A percentile compares a stretch with the other conserved stretches of the same genome.
Conservation (phyloP, 1,140 invertebrate genomes). For the Drosophila ficusphila region DNA sequence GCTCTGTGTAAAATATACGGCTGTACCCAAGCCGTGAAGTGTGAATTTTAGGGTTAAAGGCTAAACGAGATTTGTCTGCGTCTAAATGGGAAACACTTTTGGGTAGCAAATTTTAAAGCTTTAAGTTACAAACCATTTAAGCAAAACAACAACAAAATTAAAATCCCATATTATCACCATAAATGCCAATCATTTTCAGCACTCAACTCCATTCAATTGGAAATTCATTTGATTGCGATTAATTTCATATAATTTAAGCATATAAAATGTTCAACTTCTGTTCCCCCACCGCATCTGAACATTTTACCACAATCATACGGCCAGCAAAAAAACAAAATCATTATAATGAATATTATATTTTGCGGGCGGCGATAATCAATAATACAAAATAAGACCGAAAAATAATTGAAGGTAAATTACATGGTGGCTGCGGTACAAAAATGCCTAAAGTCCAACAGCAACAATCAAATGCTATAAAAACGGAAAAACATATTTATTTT, state of each 20-base stretch:
- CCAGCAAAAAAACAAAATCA: slow-evolving; percentile 6
- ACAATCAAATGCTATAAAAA: slow-evolving; percentile 23
- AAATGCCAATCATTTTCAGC: slow-evolving; percentile 8
- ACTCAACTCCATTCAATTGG: slow-evolving; percentile 26
- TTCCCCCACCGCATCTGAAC: slow-evolving; percentile 22
- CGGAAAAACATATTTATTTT: slow-evolving; percentile 23
- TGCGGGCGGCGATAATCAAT: slow-evolving; percentile 29
- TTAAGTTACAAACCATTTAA: not conserved
- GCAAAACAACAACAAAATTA: not conserved
- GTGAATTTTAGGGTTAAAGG: slow-evolving; percentile 17
- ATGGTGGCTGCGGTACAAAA: slow-evolving; percentile 21
- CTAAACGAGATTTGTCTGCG: slow-evolving; percentile 18
- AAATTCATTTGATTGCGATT: slow-evolving; percentile 38
- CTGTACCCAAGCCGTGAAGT: slow-evolving; percentile 9
- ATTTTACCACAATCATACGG: slow-evolving; percentile 37
- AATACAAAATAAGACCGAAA: slow-evolving; percentile 18
- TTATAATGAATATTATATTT: slow-evolving; percentile 26
- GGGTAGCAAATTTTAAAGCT: not conserved
- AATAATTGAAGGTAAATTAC: slow-evolving; percentile 28
- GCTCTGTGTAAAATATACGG: slow-evolving; percentile 7
- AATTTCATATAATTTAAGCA: slow-evolving; percentile 39
- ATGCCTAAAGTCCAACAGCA: slow-evolving; percentile 27
- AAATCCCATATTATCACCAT: slow-evolving; percentile 14
- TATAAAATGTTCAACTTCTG: slow-evolving; percentile 17
- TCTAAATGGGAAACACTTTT: slow-evolving; percentile 17